phyloP scores from a whole-genome alignment of 1,140 invertebrate genomes.

The Protaetia brevitarsis region DNA sequence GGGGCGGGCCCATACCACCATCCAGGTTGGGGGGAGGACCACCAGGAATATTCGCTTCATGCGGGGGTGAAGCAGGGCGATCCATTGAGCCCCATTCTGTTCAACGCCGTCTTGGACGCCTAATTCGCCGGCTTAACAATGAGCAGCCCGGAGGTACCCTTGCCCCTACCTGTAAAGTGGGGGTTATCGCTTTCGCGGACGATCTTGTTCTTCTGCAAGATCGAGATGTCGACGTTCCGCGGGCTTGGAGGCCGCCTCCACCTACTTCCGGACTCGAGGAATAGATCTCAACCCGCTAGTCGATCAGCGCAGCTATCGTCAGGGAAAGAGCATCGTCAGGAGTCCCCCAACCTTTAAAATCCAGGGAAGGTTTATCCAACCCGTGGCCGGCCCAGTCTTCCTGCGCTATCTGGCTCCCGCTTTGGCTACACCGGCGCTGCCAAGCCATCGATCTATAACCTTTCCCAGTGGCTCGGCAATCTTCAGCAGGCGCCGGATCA shows the following conservation, averaged over 20 bases:
- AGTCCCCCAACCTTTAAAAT: conserved; percentile 26
- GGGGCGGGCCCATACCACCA: conserved; percentile 28
- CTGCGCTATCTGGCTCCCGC: conserved; percentile 32
- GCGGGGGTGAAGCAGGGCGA: conserved; percentile 52
- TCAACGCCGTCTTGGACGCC: conserved; percentile 49
- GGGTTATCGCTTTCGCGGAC: conserved; percentile 47
- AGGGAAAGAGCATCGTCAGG: conserved; percentile 19
- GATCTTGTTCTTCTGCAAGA: conserved; percentile 44
- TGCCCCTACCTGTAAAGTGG: conserved; percentile 24
- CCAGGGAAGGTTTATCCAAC: conserved; percentile 15
- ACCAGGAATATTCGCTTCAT: conserved; percentile 34
- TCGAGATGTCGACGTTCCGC: conserved; percentile 20
- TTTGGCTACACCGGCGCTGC: conserved; percentile 27
- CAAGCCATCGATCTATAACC: conserved; percentile 26
- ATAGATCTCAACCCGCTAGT: conserved; percentile 37
- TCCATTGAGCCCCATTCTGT: conserved; percentile 50
- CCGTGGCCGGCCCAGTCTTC: conserved; percentile 20
- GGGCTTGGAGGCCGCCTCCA: neutral
- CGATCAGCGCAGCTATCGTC: conserved; percentile 39
- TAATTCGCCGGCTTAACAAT: conserved; percentile 28
- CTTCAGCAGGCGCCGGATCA: conserved; percentile 37
- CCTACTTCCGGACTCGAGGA: conserved; percentile 12
- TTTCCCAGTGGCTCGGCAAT: conserved; percentile 25
- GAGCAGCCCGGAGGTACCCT: conserved; percentile 9
- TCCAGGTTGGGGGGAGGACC: conserved; percentile 24